Base-by-base conservation (phyloP, 1,140 invertebrate genomes). In the Hylaeus anthracinus region DNA sequence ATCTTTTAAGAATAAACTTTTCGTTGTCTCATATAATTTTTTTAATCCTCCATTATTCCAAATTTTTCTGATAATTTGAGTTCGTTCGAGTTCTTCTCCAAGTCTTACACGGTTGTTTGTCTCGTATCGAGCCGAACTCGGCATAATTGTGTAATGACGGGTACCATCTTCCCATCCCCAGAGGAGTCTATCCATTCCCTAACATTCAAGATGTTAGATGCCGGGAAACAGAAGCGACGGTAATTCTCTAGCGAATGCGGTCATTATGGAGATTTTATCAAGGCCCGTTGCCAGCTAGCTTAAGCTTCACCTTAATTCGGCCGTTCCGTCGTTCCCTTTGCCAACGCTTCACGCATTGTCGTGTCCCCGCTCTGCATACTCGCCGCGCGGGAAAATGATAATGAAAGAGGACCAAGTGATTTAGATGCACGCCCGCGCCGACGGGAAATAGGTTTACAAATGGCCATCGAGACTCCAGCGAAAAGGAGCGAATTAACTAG, bases 191-290 rank as follows among this genome's bases (percentile, higher is more conserved):
- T 64, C 55, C 45, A 43, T 71, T 60, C 60, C 82, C 48, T 74
- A 53, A 43, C 85, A 61, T 61, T 78, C 76, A 81, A 81, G 85
- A 81, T 79, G 71, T 81, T 88, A 70, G 85, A 74, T 70, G 74
- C 84, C 65, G 84, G 77, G 69, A 82, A 90, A 88, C 84, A 90
- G 89, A 88, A 91, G 85, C 88, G 88, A 78, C 86, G 85, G 82
- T 90, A 91, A 91, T 91, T 91, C 82, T 75, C 76, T 80, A 86
- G 79, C 86, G 78, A 91, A 92, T 87, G 88, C 83, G 89, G 85
- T 86, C 89, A 92, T 92, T 91, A 91, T 88, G 86, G 85, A 90
- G 89, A 92, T 91, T 90, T 92, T 92, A 91, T 92, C 90, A 88
- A 89, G 86, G 89, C 82, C 81, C 87, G 87, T 88, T 90, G 86